Base-by-base conservation (phyloP, 2,113 vertebrate species). In the Pao palembangensis region DNA sequence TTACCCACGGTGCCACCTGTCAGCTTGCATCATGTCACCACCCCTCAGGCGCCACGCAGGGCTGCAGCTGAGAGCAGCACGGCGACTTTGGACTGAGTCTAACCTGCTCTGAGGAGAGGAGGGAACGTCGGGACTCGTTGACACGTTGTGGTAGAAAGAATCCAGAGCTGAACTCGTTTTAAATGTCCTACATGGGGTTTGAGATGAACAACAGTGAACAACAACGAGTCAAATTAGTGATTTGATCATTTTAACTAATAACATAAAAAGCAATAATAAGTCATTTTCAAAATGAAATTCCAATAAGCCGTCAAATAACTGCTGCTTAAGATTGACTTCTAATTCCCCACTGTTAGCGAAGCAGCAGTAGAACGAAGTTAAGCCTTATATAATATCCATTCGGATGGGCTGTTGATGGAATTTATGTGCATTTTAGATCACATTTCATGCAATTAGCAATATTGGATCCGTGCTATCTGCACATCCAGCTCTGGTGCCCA, bases 1-100 rank as follows among this genome's bases (percentile, higher is more conserved):
- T 76, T 83, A 72, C 76, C 85, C 78, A 71, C 46, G 66, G 68
- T 80, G 80, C 73, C 68, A 77, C 60, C 78, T 86, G 83, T 88
- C 87, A 79, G 63, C 76, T 74, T 41, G 13, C 73, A 82, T 88
- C 78, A 79, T 20, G 73, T 81, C 81, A 83, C 72, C 73, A 71
- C 80, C 83, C 81, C 78, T 83, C 64, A 73, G 81, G 70, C 81
- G 57, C 63, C 83, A 74, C 67, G 56, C 81, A 55, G 87, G 4
- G 83, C 79, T 58, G 79, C 68, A 67, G 79, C 79, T 81, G 78
- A 68, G 75, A 75, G 13, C 43, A 15, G 43, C 43, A 2, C 44
- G 10, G 15, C 10, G 8, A 38, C 34, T 38, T 8, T 38, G 34
- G 34, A 38, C 34, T 3, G 11, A 38, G 34, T 38, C 10, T 10